These are phyloP conservation scores for Darevskia nairensis DNA, from an alignment of 2,797 vertebrate genomes.

Conservation along the genomic window DNA sequence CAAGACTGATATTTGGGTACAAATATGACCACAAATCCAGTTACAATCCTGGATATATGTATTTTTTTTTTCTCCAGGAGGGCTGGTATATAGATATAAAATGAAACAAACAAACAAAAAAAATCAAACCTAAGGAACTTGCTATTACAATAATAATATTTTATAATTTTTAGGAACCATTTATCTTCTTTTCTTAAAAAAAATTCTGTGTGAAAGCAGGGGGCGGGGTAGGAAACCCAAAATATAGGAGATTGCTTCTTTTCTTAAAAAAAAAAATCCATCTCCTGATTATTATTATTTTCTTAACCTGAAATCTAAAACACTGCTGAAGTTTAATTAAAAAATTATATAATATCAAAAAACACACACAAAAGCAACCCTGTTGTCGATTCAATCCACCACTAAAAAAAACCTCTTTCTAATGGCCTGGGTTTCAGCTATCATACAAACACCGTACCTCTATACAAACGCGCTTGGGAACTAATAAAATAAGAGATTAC, in stretches of 20 bases:
- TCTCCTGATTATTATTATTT: conserved; percentile 22
- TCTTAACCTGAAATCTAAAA: conserved; percentile 36
- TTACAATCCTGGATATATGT: neutral
- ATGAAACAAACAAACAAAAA: neutral
- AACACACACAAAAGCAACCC: conserved; percentile 34
- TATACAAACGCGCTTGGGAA: conserved; percentile 39
- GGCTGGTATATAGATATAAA: conserved; percentile 26
- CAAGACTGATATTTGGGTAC: neutral
- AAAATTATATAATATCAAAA: conserved; percentile 50
- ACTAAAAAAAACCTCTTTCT: conserved; percentile 18
- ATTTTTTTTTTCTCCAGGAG: neutral
- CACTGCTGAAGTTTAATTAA: conserved; percentile 45
- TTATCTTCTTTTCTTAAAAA: conserved; percentile 5
- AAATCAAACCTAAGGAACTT: conserved; percentile 31
- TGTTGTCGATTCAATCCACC: conserved; percentile 30
- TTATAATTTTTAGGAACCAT: conserved; percentile 27
- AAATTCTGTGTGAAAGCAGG: neutral
- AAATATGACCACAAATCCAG: neutral
- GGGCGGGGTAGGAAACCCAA: neutral
- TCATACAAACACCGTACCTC: conserved; percentile 50
- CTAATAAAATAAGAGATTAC: conserved; percentile 44
- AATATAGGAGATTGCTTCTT: conserved; percentile 24
- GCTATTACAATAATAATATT: conserved; percentile 23
- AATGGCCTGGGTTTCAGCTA: conserved; percentile 28
- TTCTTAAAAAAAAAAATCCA: conserved; percentile 8